Percentiles rank a stretch among this genome's conserved stretches.
Conservation (phyloP, 2,797 vertebrate species). For the Sarcoramphus papa region DNA sequence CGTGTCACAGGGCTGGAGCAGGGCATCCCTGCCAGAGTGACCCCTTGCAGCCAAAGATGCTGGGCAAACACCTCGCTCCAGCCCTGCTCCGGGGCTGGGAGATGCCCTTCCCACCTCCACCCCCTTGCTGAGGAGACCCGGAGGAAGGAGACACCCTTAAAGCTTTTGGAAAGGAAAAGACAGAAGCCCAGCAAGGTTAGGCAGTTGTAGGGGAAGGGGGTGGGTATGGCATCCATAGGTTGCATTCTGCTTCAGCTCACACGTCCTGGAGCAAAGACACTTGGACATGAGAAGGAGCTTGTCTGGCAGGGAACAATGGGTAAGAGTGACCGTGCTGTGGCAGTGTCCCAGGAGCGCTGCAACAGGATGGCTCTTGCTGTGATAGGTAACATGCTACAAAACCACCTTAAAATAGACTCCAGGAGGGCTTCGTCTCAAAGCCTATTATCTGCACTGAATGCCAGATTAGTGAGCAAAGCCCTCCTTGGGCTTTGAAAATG, state of each 20-base stretch:
- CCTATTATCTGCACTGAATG: constrained; percentile 56
- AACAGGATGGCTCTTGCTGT: background rate
- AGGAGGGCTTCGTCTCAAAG: constrained; percentile 36
- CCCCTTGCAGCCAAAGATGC: background rate
- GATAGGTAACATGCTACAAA: background rate
- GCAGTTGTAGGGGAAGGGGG: background rate
- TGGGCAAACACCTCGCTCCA: background rate
- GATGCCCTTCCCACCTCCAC: background rate
- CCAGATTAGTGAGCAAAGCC: constrained; percentile 54
- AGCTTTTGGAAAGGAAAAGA: background rate
- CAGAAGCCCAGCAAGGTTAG: background rate
- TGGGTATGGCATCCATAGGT: too few relatives aligned
- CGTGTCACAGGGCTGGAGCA: background rate
- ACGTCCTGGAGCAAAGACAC: background rate
- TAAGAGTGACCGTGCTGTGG: accelerated
- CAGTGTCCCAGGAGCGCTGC: background rate
- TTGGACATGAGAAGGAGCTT: accelerated
- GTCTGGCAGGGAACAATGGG: background rate
- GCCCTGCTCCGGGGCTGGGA: background rate
- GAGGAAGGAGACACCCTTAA: background rate
- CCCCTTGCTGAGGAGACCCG: background rate
- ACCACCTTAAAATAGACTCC: constrained; percentile 54
- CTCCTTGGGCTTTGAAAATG: constrained; percentile 39
- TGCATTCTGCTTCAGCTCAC: background rate
- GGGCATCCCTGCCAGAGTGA: too few relatives aligned